Evolutionary conservation across 2,888 invertebrate species (phyloP).

Genomic region (Vandiemenella viatica): DNA sequence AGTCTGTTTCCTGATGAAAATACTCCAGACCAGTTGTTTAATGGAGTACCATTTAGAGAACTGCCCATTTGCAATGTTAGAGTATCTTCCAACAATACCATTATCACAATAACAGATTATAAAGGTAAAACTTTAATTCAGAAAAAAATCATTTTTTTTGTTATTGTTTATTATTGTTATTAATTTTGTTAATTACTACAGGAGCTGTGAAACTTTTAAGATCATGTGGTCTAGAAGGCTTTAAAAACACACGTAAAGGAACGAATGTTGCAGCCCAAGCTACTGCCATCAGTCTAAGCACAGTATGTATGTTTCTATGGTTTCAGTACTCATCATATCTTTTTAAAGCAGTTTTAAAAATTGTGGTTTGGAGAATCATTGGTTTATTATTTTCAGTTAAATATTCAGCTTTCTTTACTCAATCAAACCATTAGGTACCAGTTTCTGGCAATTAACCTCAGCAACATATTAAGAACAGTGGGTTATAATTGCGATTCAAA

Average conservation of each 20-base stretch:
- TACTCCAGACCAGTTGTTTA: slow-evolving; percentile 54
- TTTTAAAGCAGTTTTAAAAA: background rate
- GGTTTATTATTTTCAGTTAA: no score
- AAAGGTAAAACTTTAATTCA: slow-evolving; percentile 36
- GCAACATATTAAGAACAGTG: no score
- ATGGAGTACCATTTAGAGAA: slow-evolving; percentile 61
- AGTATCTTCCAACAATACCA: slow-evolving; percentile 77
- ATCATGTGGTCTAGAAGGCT: slow-evolving; percentile 83
- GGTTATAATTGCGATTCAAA: no score
- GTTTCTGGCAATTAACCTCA: no score
- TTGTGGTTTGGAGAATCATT: background rate
- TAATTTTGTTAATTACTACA: slow-evolving; percentile 20
- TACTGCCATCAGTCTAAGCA: slow-evolving; percentile 65
- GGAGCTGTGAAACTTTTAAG: slow-evolving; percentile 42
- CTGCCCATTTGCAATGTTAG: slow-evolving; percentile 71
- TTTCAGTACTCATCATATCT: background rate
- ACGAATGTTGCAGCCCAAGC: slow-evolving; percentile 95
- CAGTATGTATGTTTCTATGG: slow-evolving; percentile 32
- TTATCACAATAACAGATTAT: slow-evolving; percentile 56
- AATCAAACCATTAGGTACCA: no score
- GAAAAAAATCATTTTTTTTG: background rate
- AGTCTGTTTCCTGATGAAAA: slow-evolving; percentile 57
- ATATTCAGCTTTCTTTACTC: no score
- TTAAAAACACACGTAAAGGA: slow-evolving; percentile 87
- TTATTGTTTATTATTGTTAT: background rate